Evolutionary conservation across 2,113 vertebrate genomes (phyloP).

Genomic region (Hemicordylus capensis): DNA sequence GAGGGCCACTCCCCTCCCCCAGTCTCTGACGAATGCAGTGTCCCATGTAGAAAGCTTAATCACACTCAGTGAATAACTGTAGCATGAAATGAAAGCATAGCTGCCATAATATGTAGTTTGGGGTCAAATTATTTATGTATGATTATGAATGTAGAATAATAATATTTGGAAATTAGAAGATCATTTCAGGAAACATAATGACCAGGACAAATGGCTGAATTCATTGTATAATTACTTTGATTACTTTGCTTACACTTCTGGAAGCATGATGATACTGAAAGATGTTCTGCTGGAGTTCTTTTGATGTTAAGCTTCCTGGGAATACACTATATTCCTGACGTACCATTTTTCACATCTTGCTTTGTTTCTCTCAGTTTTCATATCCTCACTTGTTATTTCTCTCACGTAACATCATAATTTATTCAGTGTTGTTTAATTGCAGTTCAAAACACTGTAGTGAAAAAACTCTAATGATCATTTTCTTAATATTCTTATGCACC

Average conservation of each 20-base stretch:
- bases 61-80: not conserved
- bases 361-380: not conserved
- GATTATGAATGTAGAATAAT: not conserved
- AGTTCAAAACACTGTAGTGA: not conserved
- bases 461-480: too few relatives aligned
- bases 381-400: not conserved
- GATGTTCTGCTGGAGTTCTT: conserved; percentile 1
- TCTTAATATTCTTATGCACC: not conserved
- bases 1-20: too few relatives aligned
- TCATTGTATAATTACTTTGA: conserved; percentile 5
- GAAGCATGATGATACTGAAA: not conserved
- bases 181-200: conserved; percentile 7
- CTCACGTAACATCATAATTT: not conserved
- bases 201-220: not conserved
- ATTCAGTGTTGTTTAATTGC: conserved; percentile 8
- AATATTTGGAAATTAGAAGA: not conserved
- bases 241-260: not conserved
- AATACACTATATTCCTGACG: not conserved
- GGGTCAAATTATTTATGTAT: not conserved
- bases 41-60: not conserved
- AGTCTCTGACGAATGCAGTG: not conserved
- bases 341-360: not conserved
- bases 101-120: conserved; percentile 6
- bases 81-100: not conserved
- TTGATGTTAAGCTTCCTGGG: not conserved